phyloP scores from a whole-genome alignment of 1,140 invertebrate genomes.

The Drosophila obscura region DNA sequence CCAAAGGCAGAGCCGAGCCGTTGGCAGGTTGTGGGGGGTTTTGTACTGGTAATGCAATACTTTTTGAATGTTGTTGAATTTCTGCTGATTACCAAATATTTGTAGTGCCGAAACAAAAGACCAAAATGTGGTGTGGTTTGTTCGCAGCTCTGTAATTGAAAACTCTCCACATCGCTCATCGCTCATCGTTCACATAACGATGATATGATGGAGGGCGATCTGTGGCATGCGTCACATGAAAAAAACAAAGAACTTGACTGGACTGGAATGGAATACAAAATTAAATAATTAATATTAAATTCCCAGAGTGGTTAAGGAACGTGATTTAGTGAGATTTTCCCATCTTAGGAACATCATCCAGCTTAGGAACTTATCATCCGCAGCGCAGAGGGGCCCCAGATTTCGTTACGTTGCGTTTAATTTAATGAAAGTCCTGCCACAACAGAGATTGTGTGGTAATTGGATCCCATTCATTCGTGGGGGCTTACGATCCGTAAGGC shows the following conservation, averaged over 20 bases:
- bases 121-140: constrained; percentile 25
- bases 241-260: constrained; percentile 31
- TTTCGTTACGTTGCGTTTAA: no score
- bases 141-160: constrained; percentile 68
- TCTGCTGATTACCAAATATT: constrained; percentile 77
- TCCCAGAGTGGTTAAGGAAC: background rate
- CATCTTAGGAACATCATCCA: no score
- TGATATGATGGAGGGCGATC: constrained; percentile 27
- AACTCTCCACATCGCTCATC: constrained; percentile 10
- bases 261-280: background rate
- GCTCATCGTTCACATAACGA: background rate
- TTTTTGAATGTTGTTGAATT: constrained; percentile 57
- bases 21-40: background rate
- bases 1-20: constrained; percentile 10
- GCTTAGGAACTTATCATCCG: no score
- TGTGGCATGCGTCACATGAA: constrained; percentile 36
- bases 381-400: no score
- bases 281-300: no score
- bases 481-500: constrained; percentile 17
- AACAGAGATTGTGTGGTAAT: background rate
- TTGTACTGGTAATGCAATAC: constrained; percentile 67
- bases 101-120: constrained; percentile 36
- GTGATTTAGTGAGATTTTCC: constrained; percentile 11
- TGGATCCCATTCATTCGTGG: background rate
- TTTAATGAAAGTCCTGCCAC: no score